These are phyloP conservation scores for Xestia xanthographa DNA, from an alignment of 2,888 invertebrate genomes.

Conservation along the genomic window DNA sequence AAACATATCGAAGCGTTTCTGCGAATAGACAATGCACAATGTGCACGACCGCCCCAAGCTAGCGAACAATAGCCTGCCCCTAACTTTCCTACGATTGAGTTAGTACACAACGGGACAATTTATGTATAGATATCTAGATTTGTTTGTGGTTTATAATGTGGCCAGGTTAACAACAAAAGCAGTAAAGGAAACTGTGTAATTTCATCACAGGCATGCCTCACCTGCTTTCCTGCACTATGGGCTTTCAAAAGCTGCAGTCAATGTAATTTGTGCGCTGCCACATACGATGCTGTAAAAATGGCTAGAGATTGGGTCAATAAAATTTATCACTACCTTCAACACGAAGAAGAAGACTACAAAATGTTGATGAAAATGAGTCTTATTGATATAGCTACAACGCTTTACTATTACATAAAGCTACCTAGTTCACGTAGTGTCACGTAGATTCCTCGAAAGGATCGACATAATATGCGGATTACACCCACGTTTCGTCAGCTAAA, in stretches of 20 bases:
- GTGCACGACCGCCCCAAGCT: conserved; percentile 80
- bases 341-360: neutral
- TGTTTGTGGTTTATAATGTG: neutral
- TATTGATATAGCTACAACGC: neutral
- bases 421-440: neutral
- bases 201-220: neutral
- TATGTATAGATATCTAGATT: conserved; percentile 61
- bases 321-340: neutral
- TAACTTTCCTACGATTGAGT: conserved; percentile 74
- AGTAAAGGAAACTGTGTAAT: neutral
- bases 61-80: conserved; percentile 77
- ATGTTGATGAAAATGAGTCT: neutral
- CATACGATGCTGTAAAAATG: neutral
- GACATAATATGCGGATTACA: neutral
- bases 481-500: neutral
- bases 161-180: neutral
- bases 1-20: conserved; percentile 74
- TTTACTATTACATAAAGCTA: neutral
- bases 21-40: conserved; percentile 85
- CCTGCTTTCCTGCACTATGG: too few species aligned
- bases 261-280: neutral
- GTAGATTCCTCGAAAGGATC: conserved; percentile 3
- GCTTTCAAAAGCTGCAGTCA: neutral
- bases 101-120: conserved; percentile 73
- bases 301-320: neutral